These are phyloP conservation scores for Takifugu ocellatus DNA, from an alignment of 2,797 vertebrate species.

Conservation along the genomic window DNA sequence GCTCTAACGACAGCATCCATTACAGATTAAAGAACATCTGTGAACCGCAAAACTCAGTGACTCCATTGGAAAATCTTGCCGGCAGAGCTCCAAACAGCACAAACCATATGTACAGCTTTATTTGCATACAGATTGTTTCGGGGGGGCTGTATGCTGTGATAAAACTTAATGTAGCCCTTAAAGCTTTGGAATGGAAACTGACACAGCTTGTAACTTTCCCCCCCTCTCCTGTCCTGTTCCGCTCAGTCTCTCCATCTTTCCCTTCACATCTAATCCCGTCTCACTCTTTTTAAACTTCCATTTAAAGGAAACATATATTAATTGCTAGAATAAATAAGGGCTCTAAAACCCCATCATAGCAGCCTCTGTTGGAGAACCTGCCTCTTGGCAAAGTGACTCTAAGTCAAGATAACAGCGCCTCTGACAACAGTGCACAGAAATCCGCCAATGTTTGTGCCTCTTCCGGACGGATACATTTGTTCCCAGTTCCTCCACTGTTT, in stretches of 20 bases:
- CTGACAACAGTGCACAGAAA: constrained; percentile 65
- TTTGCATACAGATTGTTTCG: constrained; percentile 76
- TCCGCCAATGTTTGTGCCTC: constrained; percentile 64
- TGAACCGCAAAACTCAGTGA: constrained; percentile 69
- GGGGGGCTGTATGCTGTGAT: constrained; percentile 69
- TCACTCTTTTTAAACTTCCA: constrained; percentile 49
- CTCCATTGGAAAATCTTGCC: constrained; percentile 65
- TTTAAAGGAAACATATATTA: constrained; percentile 64
- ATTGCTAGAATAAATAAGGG: constrained; percentile 61
- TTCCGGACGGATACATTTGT: constrained; percentile 64
- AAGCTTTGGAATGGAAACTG: constrained; percentile 67
- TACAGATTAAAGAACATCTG: constrained; percentile 77
- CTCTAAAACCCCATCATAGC: constrained; percentile 32
- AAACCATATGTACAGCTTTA: constrained; percentile 66
- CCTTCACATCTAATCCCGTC: constrained; percentile 32
- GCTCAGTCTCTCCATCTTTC: constrained; percentile 14
- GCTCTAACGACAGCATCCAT: constrained; percentile 69
- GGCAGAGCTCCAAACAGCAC: constrained; percentile 69
- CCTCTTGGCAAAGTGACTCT: constrained; percentile 66
- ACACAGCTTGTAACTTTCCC: constrained; percentile 62
- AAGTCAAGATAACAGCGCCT: constrained; percentile 62
- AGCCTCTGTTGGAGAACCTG: constrained; percentile 48
- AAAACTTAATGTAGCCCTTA: constrained; percentile 72
- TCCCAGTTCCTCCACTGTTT: constrained; percentile 67
- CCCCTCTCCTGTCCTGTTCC: constrained; percentile 13